Evolutionary conservation across 1,140 invertebrate species (phyloP), one percentile per base, ranked within the genome.

Genomic region (Pseudomyrmex flavicornis): DNA sequence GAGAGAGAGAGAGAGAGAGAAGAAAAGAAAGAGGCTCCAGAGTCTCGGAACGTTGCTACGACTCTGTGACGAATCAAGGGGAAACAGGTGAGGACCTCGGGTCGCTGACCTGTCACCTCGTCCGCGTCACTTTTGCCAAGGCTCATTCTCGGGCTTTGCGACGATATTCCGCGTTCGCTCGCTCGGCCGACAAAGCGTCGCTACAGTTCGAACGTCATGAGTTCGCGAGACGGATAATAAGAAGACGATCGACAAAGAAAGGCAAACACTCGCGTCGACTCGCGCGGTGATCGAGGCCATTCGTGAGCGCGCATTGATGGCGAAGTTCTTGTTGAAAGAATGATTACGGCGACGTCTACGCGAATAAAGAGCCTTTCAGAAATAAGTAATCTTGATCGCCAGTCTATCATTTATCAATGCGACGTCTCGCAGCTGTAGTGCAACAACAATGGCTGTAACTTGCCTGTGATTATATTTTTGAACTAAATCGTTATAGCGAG

Each of bases 91-190:
- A 83, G 84, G 76, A 35, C 54, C 83, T 65, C 22, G 73, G 90
- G 90, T 91, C 90, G 86, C 72, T 90, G 90, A 92, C 91, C 90
- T 87, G 85, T 90, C 87, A 90, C 86, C 89, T 88, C 89, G 70
- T 74, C 70, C 50, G 56, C 46, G 79, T 82, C 79, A 82, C 70
- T 70, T 82, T 82, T 74, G 59, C 68, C 44, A n/a, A 65, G 59
- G 54, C 72, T 75, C 72, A 76, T 83, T 74, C 65, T 73, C 79
- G 69, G 13, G n/a, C 35, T 50, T 35, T 7, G 35, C 69, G 35
- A 68, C 26, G 75, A 35, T 70, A 68, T 80, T 80, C 79, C 79
- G 69, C 70, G 58, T 50, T 74, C 46, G 56, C 26, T 63, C 70
- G 70, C 17, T 12, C 46, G 22, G 20, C 65, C 76, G 76, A 79